phyloP scores from a whole-genome alignment of 2,888 invertebrate genomes.

The Drosophila siamana region DNA sequence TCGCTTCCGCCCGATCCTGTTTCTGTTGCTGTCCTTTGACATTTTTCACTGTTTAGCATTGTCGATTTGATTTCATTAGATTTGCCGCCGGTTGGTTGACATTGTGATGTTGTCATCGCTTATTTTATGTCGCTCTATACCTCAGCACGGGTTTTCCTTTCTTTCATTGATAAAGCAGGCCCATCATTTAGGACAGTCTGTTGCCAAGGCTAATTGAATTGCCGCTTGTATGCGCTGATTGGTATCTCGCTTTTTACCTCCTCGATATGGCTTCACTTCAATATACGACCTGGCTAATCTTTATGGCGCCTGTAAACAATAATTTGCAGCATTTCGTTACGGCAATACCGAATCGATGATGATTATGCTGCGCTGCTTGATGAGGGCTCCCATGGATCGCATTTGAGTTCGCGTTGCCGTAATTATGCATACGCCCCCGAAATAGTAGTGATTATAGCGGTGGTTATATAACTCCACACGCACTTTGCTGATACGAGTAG shows the following conservation, averaged over 20 bases:
- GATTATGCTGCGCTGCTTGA: neutral
- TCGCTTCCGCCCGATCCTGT: conserved; percentile 42
- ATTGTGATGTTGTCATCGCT: conserved; percentile 63
- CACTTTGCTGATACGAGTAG: conserved; percentile 27
- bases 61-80: conserved; percentile 71
- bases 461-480: conserved; percentile 43
- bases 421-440: conserved; percentile 60
- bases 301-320: conserved; percentile 68
- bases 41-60: conserved; percentile 70
- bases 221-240: conserved; percentile 52
- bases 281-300: conserved; percentile 53
- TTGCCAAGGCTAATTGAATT: conserved; percentile 77
- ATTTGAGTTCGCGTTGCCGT: conserved; percentile 3
- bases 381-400: neutral
- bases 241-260: conserved; percentile 47
- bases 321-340: conserved; percentile 59
- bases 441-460: conserved; percentile 51
- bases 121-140: conserved; percentile 29
- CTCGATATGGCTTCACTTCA: conserved; percentile 48
- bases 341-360: conserved; percentile 28
- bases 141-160: conserved; percentile 8
- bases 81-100: conserved; percentile 25
- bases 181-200: conserved; percentile 40
- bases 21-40: conserved; percentile 55
- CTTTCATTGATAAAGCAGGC: conserved; percentile 9